phyloP scores from a whole-genome alignment of 64 coral and sea anemone species.

The Montipora capricornis region DNA sequence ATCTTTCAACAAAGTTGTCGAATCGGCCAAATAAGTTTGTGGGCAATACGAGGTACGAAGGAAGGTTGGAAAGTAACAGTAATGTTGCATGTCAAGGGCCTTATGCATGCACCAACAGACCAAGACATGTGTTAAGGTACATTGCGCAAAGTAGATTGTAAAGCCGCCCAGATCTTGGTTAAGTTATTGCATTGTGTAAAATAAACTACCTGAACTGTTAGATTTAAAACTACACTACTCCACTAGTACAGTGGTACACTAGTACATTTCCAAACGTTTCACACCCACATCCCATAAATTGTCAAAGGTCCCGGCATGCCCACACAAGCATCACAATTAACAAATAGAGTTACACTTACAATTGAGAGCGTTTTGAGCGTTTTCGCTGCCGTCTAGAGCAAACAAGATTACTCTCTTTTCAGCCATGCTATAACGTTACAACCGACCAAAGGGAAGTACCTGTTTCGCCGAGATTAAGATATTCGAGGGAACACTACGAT shows the following conservation, averaged over 20 bases:
- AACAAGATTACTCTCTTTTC: background rate
- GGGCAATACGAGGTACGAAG: no score
- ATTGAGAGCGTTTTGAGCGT: background rate
- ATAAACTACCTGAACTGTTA: background rate
- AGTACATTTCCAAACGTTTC: no score
- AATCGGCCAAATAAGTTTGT: background rate
- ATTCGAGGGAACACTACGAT: no score
- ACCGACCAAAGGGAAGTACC: no score
- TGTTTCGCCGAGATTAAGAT: no score
- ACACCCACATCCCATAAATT: background rate
- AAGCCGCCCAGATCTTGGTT: background rate
- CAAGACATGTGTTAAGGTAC: background rate
- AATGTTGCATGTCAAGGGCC: no score
- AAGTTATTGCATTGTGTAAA: no score
- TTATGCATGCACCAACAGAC: background rate
- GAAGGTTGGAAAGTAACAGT: no score
- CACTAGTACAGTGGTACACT: no score
- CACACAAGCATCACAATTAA: background rate
- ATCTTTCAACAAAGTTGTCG: background rate
- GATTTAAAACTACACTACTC: background rate
- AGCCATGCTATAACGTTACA: background rate
- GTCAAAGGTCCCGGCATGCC: background rate
- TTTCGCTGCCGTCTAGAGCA: conserved; percentile 4
- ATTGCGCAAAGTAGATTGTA: background rate
- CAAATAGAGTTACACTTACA: conserved; percentile 8